Percentiles rank a stretch among this genome's conserved stretches.
Conservation (phyloP, 2,113 vertebrate species). For the Mionectes macconnelli region DNA sequence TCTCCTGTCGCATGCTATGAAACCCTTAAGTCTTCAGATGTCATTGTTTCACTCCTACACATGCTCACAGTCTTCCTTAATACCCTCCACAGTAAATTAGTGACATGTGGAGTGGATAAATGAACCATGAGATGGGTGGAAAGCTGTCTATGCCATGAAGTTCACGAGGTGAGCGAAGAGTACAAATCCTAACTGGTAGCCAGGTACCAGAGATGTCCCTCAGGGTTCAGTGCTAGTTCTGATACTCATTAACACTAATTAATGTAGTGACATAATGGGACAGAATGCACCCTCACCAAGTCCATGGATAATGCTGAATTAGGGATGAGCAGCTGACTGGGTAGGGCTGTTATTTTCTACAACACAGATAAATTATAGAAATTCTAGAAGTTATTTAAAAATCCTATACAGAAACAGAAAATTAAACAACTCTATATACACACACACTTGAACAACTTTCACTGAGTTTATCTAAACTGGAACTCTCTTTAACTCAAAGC, state of each 20-base stretch:
- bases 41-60: background rate
- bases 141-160: background rate
- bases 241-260: background rate
- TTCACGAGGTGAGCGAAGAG: background rate
- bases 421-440: background rate
- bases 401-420: background rate
- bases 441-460: background rate
- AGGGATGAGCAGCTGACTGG: background rate
- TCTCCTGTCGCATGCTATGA: background rate
- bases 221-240: background rate
- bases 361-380: background rate
- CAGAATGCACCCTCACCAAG: background rate
- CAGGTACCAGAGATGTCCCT: background rate
- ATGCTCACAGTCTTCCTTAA: background rate
- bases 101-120: background rate
- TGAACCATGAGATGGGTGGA: background rate
- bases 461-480: background rate
- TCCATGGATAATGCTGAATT: background rate
- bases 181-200: background rate
- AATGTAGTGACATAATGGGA: background rate
- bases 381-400: background rate
- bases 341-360: background rate
- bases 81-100: background rate
- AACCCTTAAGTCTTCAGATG: background rate
- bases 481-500: background rate